Conservation (phyloP, 2,888 invertebrate genomes). For the Lochmaea crataegi region DNA sequence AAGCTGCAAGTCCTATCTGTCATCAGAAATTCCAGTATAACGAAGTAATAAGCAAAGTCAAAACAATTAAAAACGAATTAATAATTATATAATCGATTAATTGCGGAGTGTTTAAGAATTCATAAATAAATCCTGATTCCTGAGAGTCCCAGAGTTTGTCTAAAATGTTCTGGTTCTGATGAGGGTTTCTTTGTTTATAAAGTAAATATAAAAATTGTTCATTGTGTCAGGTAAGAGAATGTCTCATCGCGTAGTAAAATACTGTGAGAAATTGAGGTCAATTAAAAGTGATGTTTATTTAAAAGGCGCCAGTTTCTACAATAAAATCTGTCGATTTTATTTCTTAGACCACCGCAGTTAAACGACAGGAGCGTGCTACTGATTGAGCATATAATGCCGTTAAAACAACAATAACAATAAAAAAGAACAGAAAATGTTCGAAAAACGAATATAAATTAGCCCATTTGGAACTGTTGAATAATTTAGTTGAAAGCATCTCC, state of each 20-base stretch:
- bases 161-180: too few relatives aligned
- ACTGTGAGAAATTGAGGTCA: background rate
- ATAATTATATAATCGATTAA: too few relatives aligned
- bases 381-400: constrained; percentile 30
- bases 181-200: too few relatives aligned
- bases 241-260: background rate
- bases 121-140: too few relatives aligned
- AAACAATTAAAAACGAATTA: too few relatives aligned
- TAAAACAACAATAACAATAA: constrained; percentile 31
- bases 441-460: constrained; percentile 34
- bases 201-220: background rate
- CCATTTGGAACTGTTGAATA: constrained; percentile 31
- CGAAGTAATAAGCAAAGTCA: too few relatives aligned
- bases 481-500: constrained; percentile 20
- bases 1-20: too few relatives aligned
- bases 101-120: too few relatives aligned
- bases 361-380: constrained; percentile 30
- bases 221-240: background rate
- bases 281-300: constrained; percentile 8
- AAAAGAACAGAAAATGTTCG: constrained; percentile 16
- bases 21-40: background rate
- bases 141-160: too few relatives aligned
- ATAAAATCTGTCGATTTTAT: constrained; percentile 18
- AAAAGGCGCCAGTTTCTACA: background rate
- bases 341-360: constrained; percentile 24